These are phyloP conservation scores for Chaunax sp. DNA, from an alignment of 2,797 vertebrate genomes.

Conservation along the genomic window DNA sequence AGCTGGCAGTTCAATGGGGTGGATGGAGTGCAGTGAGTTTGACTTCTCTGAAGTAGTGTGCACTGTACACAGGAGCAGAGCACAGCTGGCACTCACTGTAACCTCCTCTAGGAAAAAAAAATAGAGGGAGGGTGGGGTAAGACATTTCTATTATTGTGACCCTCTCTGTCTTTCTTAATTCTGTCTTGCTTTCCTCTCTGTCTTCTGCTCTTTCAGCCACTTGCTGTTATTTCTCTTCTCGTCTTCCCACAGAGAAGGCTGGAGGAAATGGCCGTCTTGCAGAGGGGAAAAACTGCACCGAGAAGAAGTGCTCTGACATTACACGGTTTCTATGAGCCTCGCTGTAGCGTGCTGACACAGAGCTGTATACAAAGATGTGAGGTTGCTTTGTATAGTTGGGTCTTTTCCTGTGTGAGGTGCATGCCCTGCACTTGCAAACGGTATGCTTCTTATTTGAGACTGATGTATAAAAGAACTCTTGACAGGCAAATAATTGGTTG, in stretches of 20 bases:
- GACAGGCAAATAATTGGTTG: slow-evolving; percentile 54
- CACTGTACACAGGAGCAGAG: slow-evolving; percentile 58
- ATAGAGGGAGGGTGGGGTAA: slow-evolving; percentile 20
- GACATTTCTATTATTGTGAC: slow-evolving; percentile 43
- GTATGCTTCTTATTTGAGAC: slow-evolving; percentile 18
- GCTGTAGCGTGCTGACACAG: slow-evolving; percentile 41
- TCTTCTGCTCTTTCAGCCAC: slow-evolving; percentile 25
- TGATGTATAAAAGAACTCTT: slow-evolving; percentile 45
- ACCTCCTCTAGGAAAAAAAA: slow-evolving; percentile 55
- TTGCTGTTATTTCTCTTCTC: slow-evolving; percentile 22
- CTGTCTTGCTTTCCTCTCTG: slow-evolving; percentile 21
- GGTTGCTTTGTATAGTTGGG: slow-evolving; percentile 27
- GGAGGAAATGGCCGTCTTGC: slow-evolving; percentile 57
- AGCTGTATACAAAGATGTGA: slow-evolving; percentile 13
- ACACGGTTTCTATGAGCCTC: slow-evolving; percentile 38
- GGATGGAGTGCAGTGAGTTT: slow-evolving; percentile 84
- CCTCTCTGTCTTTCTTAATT: slow-evolving; percentile 12
- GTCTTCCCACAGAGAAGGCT: slow-evolving; percentile 25
- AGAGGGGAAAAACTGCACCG: slow-evolving; percentile 50
- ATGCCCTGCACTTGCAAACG: slow-evolving; percentile 27
- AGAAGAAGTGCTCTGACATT: slow-evolving; percentile 52
- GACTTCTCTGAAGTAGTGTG: slow-evolving; percentile 72
- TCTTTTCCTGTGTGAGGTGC: slow-evolving; percentile 60
- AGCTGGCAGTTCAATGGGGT: slow-evolving; percentile 86
- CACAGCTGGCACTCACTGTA: slow-evolving; percentile 73